phyloP scores from a whole-genome alignment of 1,140 invertebrate genomes.

The Zaprionus ornatus region DNA sequence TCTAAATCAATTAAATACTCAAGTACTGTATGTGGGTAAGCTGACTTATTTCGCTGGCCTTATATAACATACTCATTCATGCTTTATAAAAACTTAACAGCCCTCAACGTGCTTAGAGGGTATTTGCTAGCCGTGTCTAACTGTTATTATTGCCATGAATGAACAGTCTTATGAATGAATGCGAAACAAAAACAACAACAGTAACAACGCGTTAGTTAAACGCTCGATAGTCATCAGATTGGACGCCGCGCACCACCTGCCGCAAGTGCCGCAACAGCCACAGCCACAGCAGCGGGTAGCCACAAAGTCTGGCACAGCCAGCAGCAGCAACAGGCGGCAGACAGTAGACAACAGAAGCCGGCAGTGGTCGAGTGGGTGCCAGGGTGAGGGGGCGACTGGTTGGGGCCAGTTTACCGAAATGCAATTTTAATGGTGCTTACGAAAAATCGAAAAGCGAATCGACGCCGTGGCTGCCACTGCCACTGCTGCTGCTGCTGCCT shows the following conservation, averaged over 20 bases:
- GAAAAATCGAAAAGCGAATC: constrained; percentile 62
- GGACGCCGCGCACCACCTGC: constrained; percentile 17
- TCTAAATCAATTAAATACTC: too few species aligned
- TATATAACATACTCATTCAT: background rate
- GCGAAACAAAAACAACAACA: constrained; percentile 6
- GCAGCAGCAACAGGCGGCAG: constrained; percentile 30
- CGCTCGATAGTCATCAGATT: constrained; percentile 46
- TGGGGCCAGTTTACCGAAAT: constrained; percentile 67
- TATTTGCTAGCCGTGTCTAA: background rate
- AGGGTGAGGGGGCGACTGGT: constrained; percentile 28
- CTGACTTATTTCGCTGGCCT: too few species aligned
- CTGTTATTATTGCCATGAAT: background rate
- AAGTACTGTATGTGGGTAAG: too few species aligned
- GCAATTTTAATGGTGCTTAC: constrained; percentile 78
- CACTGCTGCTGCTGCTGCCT: constrained; percentile 8
- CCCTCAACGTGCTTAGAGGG: background rate
- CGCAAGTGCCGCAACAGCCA: constrained; percentile 2
- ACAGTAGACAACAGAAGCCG: constrained; percentile 29
- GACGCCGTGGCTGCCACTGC: constrained; percentile 20
- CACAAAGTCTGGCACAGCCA: constrained; percentile 67
- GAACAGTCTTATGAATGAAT: background rate
- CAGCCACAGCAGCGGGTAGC: constrained; percentile 35
- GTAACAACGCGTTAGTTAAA: constrained; percentile 55
- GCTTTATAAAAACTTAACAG: background rate
- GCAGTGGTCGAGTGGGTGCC: constrained; percentile 26